These are phyloP conservation scores for Meteorus colon DNA, from an alignment of 2,888 invertebrate species.

Conservation along the genomic window DNA sequence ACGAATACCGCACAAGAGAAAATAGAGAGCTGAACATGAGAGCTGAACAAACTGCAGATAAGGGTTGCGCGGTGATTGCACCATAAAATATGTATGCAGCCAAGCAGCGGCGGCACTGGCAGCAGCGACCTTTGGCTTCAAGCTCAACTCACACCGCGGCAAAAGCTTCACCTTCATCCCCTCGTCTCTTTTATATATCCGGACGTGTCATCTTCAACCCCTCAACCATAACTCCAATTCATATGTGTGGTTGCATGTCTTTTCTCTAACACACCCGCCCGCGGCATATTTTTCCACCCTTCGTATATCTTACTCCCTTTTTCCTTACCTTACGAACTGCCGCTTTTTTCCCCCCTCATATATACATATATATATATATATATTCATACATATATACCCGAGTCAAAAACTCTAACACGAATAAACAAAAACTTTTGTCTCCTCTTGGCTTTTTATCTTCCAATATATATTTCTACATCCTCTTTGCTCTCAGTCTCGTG, in stretches of 20 bases:
- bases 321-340: too few species aligned
- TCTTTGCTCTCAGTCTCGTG: not conserved
- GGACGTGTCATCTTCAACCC: conserved; percentile 40
- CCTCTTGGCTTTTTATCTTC: conserved; percentile 12
- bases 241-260: conserved; percentile 40
- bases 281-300: conserved; percentile 36
- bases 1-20: conserved; percentile 22
- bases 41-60: conserved; percentile 61
- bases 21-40: conserved; percentile 38
- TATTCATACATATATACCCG: not conserved
- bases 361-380: not conserved
- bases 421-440: conserved; percentile 35
- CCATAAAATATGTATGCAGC: conserved; percentile 70
- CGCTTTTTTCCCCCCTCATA: too few species aligned
- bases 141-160: conserved; percentile 4
- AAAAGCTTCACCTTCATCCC: not conserved
- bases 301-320: not conserved
- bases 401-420: conserved; percentile 15
- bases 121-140: conserved; percentile 34
- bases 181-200: conserved; percentile 36
- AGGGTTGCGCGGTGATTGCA: conserved; percentile 69
- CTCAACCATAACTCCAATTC: conserved; percentile 37
- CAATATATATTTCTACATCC: conserved; percentile 38
- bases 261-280: conserved; percentile 13
- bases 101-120: not conserved